phyloP scores from a whole-genome alignment of 2,888 invertebrate genomes.

The Diarsia dahlii region DNA sequence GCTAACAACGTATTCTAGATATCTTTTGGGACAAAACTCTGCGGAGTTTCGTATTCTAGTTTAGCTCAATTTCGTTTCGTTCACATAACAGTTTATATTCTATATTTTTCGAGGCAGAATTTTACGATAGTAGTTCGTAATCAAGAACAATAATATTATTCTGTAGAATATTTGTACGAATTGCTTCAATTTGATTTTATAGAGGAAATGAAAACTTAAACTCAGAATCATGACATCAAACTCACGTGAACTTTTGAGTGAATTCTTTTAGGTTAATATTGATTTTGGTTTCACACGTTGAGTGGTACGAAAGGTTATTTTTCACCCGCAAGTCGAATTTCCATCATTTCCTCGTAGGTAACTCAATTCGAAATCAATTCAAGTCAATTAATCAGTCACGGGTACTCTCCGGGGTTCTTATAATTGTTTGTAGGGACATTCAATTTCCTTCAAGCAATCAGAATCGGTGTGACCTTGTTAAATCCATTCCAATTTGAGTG shows the following conservation, averaged over 20 bases:
- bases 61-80: conserved; percentile 29
- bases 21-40: conserved; percentile 31
- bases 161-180: neutral
- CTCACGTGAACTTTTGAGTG: neutral
- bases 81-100: neutral
- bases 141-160: neutral
- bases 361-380: conserved; percentile 45
- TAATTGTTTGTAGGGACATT: conserved; percentile 64
- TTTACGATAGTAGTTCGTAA: conserved; percentile 1
- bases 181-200: neutral
- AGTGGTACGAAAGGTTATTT: neutral
- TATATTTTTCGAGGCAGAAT: conserved; percentile 1
- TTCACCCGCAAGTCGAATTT: conserved; percentile 9
- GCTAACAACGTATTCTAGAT: conserved; percentile 39
- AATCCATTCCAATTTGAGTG: conserved; percentile 65
- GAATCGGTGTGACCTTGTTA: conserved; percentile 66
- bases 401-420: conserved; percentile 42
- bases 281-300: neutral
- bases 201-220: neutral
- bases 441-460: conserved; percentile 61
- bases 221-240: neutral
- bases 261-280: neutral
- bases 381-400: conserved; percentile 59
- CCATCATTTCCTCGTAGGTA: neutral
- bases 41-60: conserved; percentile 29